Percentiles rank a stretch among this genome's conserved stretches.
These are phyloP conservation scores for Diachrysia chrysitis DNA, from an alignment of 2,888 invertebrate species.

Conservation along the genomic window DNA sequence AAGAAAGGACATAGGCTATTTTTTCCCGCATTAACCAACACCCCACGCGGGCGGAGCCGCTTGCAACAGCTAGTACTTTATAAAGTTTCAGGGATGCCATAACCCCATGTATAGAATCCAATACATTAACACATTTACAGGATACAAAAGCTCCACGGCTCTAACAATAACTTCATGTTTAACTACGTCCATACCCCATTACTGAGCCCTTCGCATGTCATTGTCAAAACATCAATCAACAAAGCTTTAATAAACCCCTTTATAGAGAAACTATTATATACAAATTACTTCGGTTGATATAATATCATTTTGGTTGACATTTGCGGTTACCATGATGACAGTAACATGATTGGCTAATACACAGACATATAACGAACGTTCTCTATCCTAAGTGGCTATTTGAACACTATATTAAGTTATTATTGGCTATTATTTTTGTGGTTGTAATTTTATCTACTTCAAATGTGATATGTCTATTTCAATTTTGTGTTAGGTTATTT, in stretches of 20 bases:
- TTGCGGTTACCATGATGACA: slow-evolving; percentile 36
- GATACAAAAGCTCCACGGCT: too few relatives aligned
- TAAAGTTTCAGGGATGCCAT: too few relatives aligned
- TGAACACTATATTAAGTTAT: slow-evolving; percentile 30
- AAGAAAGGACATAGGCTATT: too few relatives aligned
- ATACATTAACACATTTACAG: too few relatives aligned
- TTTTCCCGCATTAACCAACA: too few relatives aligned
- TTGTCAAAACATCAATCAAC: not conserved
- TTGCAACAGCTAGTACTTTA: too few relatives aligned
- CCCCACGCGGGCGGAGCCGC: too few relatives aligned
- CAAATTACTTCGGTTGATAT: slow-evolving; percentile 3
- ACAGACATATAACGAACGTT: slow-evolving; percentile 24
- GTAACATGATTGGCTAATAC: slow-evolving; percentile 27
- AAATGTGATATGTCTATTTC: not conserved
- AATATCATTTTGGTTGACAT: slow-evolving; percentile 28
- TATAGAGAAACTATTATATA: not conserved
- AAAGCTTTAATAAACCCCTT: not conserved
- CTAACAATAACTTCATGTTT: not conserved
- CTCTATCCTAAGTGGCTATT: slow-evolving; percentile 32
- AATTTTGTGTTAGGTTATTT: not conserved
- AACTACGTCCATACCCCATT: not conserved
- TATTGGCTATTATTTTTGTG: slow-evolving; percentile 16
- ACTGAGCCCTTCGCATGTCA: not conserved
- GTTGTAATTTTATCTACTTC: slow-evolving; percentile 27
- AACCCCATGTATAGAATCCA: too few relatives aligned